phyloP scores from a whole-genome alignment of 2,888 invertebrate genomes.

The Eristalis arbustorum region DNA sequence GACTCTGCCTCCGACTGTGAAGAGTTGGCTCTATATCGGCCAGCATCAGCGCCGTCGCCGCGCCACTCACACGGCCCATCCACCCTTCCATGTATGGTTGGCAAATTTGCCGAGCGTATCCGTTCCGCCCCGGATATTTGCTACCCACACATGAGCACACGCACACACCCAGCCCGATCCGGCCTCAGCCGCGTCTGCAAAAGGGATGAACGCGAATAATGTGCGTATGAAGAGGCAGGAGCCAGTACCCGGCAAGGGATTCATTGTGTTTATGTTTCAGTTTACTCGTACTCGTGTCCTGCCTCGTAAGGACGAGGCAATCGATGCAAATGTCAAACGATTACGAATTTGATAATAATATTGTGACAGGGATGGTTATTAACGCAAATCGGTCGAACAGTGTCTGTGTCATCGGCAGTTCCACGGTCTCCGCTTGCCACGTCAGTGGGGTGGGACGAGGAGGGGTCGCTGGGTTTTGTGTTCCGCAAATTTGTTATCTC shows the following conservation, averaged over 20 bases:
- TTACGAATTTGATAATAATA: slow-evolving; percentile 70
- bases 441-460: too few relatives aligned
- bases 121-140: slow-evolving; percentile 61
- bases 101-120: slow-evolving; percentile 59
- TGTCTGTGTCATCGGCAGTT: background rate
- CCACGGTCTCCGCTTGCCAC: too few relatives aligned
- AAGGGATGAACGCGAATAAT: slow-evolving; percentile 44
- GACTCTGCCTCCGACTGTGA: slow-evolving; percentile 11
- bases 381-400: slow-evolving; percentile 55
- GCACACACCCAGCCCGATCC: background rate
- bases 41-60: slow-evolving; percentile 24
- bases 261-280: slow-evolving; percentile 60
- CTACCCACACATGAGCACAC: slow-evolving; percentile 4
- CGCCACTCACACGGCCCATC: background rate
- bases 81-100: slow-evolving; percentile 45
- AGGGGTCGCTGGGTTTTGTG: slow-evolving; percentile 19
- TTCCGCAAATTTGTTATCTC: slow-evolving; percentile 42
- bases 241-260: background rate
- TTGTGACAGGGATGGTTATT: slow-evolving; percentile 70
- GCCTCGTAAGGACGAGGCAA: slow-evolving; percentile 64
- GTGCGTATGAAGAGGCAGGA: slow-evolving; percentile 33
- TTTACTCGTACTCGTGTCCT: slow-evolving; percentile 44
- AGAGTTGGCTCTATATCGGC: background rate
- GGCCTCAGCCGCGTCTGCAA: background rate
- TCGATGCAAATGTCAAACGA: slow-evolving; percentile 70